Conservation (phyloP, 2,113 vertebrate species). For the Ginglymostoma cirratum region DNA sequence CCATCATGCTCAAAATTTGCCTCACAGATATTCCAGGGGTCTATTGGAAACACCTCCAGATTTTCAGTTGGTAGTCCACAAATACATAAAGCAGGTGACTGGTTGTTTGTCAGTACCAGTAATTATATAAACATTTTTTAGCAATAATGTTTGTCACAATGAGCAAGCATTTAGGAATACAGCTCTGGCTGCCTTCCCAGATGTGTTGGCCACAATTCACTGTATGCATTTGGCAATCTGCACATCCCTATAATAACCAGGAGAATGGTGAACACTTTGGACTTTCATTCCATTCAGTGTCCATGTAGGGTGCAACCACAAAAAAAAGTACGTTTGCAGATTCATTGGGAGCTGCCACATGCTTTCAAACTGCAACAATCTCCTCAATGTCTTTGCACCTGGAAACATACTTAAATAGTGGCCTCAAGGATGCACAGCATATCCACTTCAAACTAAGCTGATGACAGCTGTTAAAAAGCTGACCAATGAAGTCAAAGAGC, state of each 20-base stretch:
- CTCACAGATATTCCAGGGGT: background rate
- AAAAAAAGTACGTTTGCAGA: background rate
- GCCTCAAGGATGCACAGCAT: background rate
- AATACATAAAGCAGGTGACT: background rate
- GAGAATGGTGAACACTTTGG: background rate
- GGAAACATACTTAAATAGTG: background rate
- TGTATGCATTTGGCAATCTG: background rate
- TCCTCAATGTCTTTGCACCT: background rate
- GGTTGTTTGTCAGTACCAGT: background rate
- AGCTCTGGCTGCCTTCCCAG: background rate
- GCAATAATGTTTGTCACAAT: background rate
- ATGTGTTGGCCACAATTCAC: background rate
- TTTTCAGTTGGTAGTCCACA: background rate
- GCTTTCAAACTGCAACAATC: background rate
- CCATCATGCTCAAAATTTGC: background rate
- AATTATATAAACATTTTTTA: background rate
- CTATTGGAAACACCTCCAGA: background rate
- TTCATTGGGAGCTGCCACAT: background rate
- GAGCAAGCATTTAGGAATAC: background rate
- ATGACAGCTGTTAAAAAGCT: background rate
- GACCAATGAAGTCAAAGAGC: background rate
- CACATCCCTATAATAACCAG: background rate
- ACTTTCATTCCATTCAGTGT: background rate
- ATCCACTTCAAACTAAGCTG: background rate
- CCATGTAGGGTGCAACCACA: too few species aligned